Conservation (phyloP, 1,140 invertebrate genomes). For the Megathymus violae region DNA sequence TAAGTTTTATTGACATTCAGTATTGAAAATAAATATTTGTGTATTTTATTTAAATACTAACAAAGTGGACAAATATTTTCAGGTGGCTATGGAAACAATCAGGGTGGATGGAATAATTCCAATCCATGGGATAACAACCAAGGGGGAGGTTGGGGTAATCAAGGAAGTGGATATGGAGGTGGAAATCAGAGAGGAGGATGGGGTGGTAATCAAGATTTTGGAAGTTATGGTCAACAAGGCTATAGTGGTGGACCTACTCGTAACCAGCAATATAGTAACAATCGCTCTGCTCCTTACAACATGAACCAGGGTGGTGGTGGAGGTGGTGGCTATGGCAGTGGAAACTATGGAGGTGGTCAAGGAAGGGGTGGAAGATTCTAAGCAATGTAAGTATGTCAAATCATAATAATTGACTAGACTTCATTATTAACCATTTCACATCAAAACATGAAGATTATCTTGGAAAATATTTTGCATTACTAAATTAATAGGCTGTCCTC, state of each 20-base stretch:
- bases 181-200: slow-evolving; percentile 63
- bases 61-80: slow-evolving; percentile 33
- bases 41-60: not conserved
- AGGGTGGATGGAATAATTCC: slow-evolving; percentile 73
- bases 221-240: slow-evolving; percentile 90
- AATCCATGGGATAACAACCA: slow-evolving; percentile 76
- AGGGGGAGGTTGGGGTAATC: slow-evolving; percentile 63
- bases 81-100: slow-evolving; percentile 76
- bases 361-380: slow-evolving; percentile 71
- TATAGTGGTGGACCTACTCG: slow-evolving; percentile 89
- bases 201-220: slow-evolving; percentile 86
- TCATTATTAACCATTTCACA: slow-evolving; percentile 26
- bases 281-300: slow-evolving; percentile 87
- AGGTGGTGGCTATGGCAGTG: slow-evolving; percentile 74
- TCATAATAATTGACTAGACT: no score
- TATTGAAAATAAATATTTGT: not conserved
- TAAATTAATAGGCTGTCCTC: slow-evolving; percentile 34
- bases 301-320: slow-evolving; percentile 83
- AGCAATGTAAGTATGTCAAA: slow-evolving; percentile 59
- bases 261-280: slow-evolving; percentile 86
- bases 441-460: slow-evolving; percentile 18
- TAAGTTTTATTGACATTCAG: slow-evolving; percentile 30
- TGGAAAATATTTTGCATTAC: slow-evolving; percentile 34
- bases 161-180: slow-evolving; percentile 69
- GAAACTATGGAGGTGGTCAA: slow-evolving; percentile 61